Percentiles rank a stretch among this genome's conserved stretches.
phyloP scores from a whole-genome alignment of 2,113 vertebrate genomes.

The Casuarius casuarius region DNA sequence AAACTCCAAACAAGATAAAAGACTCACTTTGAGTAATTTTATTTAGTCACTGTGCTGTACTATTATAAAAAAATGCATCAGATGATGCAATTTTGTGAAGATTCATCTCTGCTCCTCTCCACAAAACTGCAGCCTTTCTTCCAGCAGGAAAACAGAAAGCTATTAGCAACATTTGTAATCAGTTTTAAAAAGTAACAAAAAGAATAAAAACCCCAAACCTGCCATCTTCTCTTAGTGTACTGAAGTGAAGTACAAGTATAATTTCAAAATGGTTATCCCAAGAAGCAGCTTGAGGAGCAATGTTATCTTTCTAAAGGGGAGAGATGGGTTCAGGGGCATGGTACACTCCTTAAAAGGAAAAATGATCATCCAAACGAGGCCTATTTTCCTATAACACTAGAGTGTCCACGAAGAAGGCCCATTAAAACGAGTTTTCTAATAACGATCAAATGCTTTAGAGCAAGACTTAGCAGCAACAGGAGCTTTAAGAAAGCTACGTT shows the following conservation, averaged over 20 bases:
- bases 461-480: background rate
- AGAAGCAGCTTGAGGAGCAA: background rate
- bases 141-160: background rate
- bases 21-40: background rate
- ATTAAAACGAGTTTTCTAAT: background rate
- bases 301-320: background rate
- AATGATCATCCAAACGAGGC: background rate
- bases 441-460: background rate
- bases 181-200: background rate
- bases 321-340: background rate
- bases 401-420: background rate
- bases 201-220: background rate
- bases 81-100: background rate
- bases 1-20: background rate
- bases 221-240: background rate
- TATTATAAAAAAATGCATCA: background rate
- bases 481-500: background rate
- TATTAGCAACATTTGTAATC: background rate
- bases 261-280: background rate
- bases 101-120: background rate
- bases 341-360: background rate
- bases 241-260: background rate
- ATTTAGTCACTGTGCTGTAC: background rate
- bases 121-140: background rate
- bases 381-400: accelerated